Conservation (phyloP, 2,113 vertebrate genomes). For the Fulica atra region DNA sequence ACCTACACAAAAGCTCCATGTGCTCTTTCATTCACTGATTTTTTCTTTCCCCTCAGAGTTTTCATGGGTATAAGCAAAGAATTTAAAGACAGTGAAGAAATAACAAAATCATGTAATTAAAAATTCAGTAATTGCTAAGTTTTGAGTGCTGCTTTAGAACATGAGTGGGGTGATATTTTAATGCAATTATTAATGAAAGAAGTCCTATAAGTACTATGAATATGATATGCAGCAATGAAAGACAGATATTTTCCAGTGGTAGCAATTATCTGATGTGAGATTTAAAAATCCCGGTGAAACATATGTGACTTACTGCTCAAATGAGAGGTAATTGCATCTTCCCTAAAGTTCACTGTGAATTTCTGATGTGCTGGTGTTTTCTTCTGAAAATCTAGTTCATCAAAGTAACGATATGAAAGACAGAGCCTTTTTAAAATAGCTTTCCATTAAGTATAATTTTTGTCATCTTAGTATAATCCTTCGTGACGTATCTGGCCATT, state of each 20-base stretch:
- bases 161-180: constrained; percentile 36
- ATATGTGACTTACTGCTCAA: neutral
- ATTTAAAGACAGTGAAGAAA: neutral
- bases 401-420: neutral
- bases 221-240: neutral
- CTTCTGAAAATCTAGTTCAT: neutral
- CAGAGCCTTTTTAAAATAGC: neutral
- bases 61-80: neutral
- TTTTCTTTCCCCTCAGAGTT: neutral
- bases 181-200: constrained; percentile 16
- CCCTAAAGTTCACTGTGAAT: neutral
- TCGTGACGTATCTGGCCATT: neutral
- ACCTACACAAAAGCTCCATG: neutral
- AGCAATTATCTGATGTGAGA: constrained; percentile 9
- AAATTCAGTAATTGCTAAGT: constrained; percentile 23
- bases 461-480: neutral
- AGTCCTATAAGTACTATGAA: neutral
- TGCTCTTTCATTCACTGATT: neutral
- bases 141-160: constrained; percentile 41
- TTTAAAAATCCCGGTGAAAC: neutral
- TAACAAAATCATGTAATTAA: neutral
- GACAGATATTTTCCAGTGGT: neutral
- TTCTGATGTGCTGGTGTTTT: neutral
- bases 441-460: neutral
- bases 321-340: neutral